These are phyloP conservation scores for Cryptophagus acutangulus DNA, from an alignment of 2,888 invertebrate genomes.

Conservation along the genomic window DNA sequence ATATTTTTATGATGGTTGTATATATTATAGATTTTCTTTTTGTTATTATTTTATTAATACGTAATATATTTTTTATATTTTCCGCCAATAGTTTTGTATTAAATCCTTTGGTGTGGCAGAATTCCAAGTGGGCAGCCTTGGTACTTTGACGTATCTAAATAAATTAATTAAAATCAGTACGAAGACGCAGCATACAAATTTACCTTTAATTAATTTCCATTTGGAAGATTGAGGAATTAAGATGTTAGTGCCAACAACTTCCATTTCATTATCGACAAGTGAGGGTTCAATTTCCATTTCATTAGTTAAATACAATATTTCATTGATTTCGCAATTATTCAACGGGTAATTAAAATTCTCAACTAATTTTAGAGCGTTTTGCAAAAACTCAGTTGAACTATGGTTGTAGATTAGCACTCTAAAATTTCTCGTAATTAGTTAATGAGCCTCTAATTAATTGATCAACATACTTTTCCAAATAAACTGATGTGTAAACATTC, in stretches of 20 bases:
- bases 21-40: not conserved
- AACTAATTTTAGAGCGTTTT: constrained; percentile 12
- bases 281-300: too few species aligned
- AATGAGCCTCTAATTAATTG: too few species aligned
- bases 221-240: too few species aligned
- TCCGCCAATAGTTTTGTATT: not conserved
- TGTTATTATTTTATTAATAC: not conserved
- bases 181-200: not conserved
- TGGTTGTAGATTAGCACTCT: too few species aligned
- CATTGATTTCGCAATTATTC: constrained; percentile 5
- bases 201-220: constrained; percentile 26
- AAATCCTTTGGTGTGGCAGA: constrained; percentile 28
- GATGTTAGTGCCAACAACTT: too few species aligned
- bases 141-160: constrained; percentile 31
- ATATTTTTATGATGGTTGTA: not conserved
- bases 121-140: constrained; percentile 34
- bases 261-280: too few species aligned
- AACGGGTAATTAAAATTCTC: constrained; percentile 7
- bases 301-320: constrained; percentile 17
- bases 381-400: not conserved
- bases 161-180: constrained; percentile 9
- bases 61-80: not conserved
- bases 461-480: constrained; percentile 28
- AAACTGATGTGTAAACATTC: constrained; percentile 25
- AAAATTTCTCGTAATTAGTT: too few species aligned